These are phyloP conservation scores for Plebejus argus DNA, from an alignment of 2,888 invertebrate genomes.

Conservation along the genomic window DNA sequence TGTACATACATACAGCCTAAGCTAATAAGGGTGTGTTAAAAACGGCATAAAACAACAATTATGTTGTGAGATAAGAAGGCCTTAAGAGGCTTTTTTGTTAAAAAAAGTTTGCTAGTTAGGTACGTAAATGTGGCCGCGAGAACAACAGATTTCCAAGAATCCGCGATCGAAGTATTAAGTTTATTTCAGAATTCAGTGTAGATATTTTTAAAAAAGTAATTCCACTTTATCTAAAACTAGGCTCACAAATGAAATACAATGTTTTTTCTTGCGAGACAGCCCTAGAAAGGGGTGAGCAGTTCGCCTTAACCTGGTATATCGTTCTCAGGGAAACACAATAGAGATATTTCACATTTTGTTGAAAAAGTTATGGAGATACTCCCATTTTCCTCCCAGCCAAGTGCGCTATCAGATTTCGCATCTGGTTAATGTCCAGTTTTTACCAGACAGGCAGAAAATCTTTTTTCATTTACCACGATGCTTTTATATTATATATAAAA, in stretches of 20 bases:
- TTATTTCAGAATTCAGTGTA: too few species aligned
- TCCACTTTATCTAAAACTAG: background rate
- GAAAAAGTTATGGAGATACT: conserved; percentile 9
- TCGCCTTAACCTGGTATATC: background rate
- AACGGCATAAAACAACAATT: too few species aligned
- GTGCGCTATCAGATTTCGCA: conserved; percentile 23
- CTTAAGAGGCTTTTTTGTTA: too few species aligned
- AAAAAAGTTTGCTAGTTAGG: too few species aligned
- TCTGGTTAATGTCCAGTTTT: conserved; percentile 17
- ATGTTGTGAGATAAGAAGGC: too few species aligned
- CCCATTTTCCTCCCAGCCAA: background rate
- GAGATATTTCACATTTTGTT: conserved; percentile 13
- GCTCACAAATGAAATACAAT: background rate
- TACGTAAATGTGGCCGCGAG: too few species aligned
- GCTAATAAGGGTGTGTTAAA: too few species aligned
- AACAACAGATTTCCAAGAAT: too few species aligned
- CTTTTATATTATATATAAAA: background rate
- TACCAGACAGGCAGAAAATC: conserved; percentile 13
- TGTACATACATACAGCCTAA: too few species aligned
- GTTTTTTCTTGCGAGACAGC: background rate
- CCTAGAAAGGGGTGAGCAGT: background rate
- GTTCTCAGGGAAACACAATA: background rate
- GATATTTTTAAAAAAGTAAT: too few species aligned
- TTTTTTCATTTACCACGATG: background rate
- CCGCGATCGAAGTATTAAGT: too few species aligned